Percentiles rank a stretch among this genome's conserved stretches.
phyloP scores from a whole-genome alignment of 1,140 invertebrate species.

The Drosophila mayri region DNA sequence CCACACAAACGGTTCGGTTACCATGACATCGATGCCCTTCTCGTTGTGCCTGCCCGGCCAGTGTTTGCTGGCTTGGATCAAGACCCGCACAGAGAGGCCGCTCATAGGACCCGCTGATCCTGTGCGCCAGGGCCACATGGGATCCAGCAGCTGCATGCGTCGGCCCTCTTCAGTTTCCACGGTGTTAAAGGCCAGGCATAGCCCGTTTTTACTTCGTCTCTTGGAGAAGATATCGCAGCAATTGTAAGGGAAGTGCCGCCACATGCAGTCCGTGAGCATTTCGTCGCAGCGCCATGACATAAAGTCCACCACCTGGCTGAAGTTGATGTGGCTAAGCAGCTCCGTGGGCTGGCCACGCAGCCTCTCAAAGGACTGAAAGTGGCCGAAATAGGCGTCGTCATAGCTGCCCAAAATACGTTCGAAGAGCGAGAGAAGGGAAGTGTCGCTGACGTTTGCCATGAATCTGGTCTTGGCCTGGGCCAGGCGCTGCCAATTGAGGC shows the following conservation, averaged over 20 bases:
- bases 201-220: conserved; percentile 86
- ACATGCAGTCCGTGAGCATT: conserved; percentile 66
- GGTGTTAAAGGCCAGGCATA: conserved; percentile 87
- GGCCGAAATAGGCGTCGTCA: conserved; percentile 65
- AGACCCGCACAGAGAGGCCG: conserved; percentile 56
- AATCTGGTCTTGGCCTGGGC: conserved; percentile 58
- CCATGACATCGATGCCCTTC: conserved; percentile 70
- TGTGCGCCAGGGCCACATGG: conserved; percentile 72
- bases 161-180: conserved; percentile 78
- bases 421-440: conserved; percentile 48
- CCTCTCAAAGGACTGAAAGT: conserved; percentile 67
- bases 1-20: conserved; percentile 75
- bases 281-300: conserved; percentile 81
- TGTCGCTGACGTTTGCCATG: conserved; percentile 57
- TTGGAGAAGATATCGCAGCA: conserved; percentile 80
- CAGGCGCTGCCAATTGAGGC: conserved; percentile 75
- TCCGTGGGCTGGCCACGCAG: conserved; percentile 52
- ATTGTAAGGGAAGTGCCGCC: conserved; percentile 60
- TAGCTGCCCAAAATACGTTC: conserved; percentile 62
- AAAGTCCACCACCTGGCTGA: conserved; percentile 70
- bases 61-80: conserved; percentile 60
- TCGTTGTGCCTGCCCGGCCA: conserved; percentile 50
- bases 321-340: conserved; percentile 66
- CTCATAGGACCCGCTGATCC: conserved; percentile 70
- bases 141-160: conserved; percentile 63